Evolutionary conservation across 2,797 vertebrate genomes (phyloP).

Genomic region (Chaetodon trifasciatus): DNA sequence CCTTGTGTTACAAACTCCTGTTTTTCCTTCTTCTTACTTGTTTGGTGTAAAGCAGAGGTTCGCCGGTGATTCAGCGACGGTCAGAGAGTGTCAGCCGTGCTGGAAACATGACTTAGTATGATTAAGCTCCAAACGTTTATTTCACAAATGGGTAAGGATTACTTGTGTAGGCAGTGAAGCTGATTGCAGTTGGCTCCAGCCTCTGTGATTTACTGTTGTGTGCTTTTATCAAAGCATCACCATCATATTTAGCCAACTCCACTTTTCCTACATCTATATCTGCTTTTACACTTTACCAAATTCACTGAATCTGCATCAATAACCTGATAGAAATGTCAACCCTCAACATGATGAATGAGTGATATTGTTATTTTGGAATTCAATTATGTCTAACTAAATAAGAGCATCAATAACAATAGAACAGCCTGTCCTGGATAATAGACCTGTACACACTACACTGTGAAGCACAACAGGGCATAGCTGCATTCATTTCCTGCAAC

Average conservation of each 20-base stretch:
- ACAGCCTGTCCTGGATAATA: conserved; percentile 65
- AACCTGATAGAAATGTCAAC: conserved; percentile 73
- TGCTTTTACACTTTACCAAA: conserved; percentile 49
- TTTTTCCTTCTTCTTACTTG: neutral
- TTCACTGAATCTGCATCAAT: conserved; percentile 66
- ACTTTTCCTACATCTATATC: conserved; percentile 17
- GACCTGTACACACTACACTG: conserved; percentile 37
- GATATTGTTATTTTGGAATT: conserved; percentile 72
- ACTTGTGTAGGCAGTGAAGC: conserved; percentile 49
- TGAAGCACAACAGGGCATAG: conserved; percentile 23
- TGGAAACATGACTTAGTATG: conserved; percentile 57
- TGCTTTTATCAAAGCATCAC: conserved; percentile 22
- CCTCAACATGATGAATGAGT: conserved; percentile 76
- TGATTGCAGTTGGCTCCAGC: conserved; percentile 26
- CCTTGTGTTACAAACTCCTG: conserved; percentile 17
- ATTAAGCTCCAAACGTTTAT: conserved; percentile 58
- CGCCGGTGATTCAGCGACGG: conserved; percentile 47
- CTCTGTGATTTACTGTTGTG: conserved; percentile 6
- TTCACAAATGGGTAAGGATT: conserved; percentile 56
- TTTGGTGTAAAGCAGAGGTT: conserved; percentile 31
- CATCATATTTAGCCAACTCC: conserved; percentile 23
- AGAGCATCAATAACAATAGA: conserved; percentile 79
- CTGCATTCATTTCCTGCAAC: conserved; percentile 56
- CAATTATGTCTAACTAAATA: conserved; percentile 75
- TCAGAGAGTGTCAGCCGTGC: conserved; percentile 41